Evolutionary conservation across 2,797 vertebrate genomes (phyloP).

Genomic region (Sebastes vulpes): DNA sequence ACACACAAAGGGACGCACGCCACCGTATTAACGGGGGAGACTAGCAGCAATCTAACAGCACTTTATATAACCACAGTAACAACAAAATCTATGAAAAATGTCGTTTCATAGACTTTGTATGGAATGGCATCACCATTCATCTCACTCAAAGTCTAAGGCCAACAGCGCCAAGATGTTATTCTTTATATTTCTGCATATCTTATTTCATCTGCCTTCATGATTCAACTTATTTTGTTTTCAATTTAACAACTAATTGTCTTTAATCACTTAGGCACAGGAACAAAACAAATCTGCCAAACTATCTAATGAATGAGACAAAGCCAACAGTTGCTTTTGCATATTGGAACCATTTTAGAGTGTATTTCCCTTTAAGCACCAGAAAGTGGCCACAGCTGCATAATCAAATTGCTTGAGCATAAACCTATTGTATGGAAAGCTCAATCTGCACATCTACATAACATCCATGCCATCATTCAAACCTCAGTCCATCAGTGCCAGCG

Average conservation of each 20-base stretch:
- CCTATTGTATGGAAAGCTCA: constrained; percentile 1
- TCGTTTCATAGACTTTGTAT: too few species aligned
- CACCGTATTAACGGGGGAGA: too few species aligned
- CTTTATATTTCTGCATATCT: neutral
- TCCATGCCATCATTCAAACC: constrained; percentile 31
- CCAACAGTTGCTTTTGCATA: neutral
- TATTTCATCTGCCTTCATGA: too few species aligned
- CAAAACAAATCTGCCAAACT: neutral
- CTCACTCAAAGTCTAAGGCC: too few species aligned
- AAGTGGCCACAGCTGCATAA: constrained; percentile 12
- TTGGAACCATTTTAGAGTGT: neutral
- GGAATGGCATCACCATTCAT: too few species aligned
- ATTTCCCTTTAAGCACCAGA: neutral
- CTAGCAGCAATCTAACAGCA: too few species aligned
- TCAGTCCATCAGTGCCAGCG: constrained; percentile 20
- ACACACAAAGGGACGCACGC: too few species aligned
- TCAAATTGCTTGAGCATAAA: neutral
- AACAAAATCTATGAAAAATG: too few species aligned
- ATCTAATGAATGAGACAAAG: neutral
- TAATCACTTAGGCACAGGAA: neutral
- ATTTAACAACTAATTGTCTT: neutral
- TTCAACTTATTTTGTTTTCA: neutral
- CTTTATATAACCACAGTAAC: too few species aligned
- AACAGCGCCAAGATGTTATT: too few species aligned
- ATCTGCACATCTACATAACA: constrained; percentile 19